Conservation (phyloP, 2,888 invertebrate genomes). For the Tiliacea aurago region DNA sequence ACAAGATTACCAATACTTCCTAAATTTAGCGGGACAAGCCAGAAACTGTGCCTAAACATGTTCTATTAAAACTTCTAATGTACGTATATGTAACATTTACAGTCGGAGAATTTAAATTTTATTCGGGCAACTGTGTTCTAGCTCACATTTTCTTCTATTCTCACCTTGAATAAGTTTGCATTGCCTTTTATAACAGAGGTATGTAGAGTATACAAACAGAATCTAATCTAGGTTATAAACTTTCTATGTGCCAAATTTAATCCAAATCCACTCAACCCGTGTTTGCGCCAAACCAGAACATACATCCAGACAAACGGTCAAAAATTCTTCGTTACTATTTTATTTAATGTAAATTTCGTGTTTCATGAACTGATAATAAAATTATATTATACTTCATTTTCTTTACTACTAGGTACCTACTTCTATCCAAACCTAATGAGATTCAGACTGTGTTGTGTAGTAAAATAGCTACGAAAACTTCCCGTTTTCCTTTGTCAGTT, state of each 20-base stretch:
- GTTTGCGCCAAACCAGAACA: too few species aligned
- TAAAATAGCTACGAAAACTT: not conserved
- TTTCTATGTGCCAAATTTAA: not conserved
- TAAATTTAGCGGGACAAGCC: not conserved
- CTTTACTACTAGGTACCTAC: not conserved
- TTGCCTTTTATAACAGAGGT: not conserved
- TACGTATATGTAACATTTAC: too few species aligned
- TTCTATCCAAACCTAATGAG: not conserved
- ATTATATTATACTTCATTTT: not conserved
- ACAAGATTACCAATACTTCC: slow-evolving; percentile 2
- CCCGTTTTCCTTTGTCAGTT: not conserved
- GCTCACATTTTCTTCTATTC: not conserved
- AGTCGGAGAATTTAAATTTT: not conserved
- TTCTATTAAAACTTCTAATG: not conserved
- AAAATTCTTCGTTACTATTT: too few species aligned
- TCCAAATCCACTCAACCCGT: too few species aligned
- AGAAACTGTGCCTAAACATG: not conserved
- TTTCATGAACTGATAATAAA: not conserved
- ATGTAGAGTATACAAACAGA: not conserved
- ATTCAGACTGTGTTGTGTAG: too few species aligned
- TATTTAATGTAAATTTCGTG: not conserved
- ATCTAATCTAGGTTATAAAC: not conserved
- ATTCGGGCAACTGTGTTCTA: not conserved
- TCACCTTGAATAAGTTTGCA: not conserved
- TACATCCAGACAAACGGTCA: too few species aligned